Evolutionary conservation across 2,113 vertebrate genomes (phyloP).

Genomic region (Vidua macroura): DNA sequence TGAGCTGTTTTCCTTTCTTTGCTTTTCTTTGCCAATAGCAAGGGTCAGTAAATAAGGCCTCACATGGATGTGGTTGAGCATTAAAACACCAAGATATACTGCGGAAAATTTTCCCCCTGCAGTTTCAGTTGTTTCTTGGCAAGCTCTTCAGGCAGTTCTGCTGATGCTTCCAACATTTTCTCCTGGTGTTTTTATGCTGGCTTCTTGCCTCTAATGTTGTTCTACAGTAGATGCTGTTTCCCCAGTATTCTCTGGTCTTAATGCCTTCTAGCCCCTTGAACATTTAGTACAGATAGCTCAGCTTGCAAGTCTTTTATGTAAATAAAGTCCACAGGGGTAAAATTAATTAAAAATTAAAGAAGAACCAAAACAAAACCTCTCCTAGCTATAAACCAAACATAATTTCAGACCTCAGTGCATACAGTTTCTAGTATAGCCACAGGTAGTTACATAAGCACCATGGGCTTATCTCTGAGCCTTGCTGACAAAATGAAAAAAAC

Average conservation of each 20-base stretch:
- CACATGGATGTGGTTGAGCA: neutral
- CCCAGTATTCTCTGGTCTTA: neutral
- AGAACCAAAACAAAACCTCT: neutral
- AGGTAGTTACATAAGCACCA: neutral
- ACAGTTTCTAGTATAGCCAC: neutral
- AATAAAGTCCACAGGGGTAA: neutral
- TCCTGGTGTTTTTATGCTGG: neutral
- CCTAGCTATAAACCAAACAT: neutral
- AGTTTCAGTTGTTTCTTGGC: conserved; percentile 14
- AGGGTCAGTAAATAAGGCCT: neutral
- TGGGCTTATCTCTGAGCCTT: neutral
- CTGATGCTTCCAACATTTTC: neutral
- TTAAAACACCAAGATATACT: neutral
- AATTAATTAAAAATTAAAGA: neutral
- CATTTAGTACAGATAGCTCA: neutral
- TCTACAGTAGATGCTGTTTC: neutral
- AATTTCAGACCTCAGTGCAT: neutral
- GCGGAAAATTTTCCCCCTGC: neutral
- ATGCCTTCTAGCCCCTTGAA: neutral
- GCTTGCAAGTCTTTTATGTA: neutral
- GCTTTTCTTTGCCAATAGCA: neutral
- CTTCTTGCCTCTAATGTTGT: neutral
- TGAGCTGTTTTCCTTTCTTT: neutral
- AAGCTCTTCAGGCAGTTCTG: neutral
- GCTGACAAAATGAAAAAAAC: neutral